Base-by-base conservation (phyloP, 1,140 invertebrate species). In the Drosophila arawakana region DNA sequence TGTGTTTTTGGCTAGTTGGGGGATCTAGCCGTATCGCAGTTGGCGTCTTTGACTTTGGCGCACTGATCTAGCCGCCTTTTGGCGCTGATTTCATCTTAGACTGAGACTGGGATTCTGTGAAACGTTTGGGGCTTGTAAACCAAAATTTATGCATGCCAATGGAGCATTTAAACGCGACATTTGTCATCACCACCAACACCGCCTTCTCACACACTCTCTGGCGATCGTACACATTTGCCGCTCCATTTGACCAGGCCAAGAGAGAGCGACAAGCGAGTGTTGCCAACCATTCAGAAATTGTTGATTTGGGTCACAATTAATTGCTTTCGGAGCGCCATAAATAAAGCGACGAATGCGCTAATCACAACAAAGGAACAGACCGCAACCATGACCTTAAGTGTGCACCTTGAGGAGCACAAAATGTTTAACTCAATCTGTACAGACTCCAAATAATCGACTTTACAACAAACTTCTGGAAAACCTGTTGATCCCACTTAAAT, bases 221-320 rank as follows among this genome's bases (percentile, higher is more conserved):
- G 68, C 58, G 60, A 85, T 84, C 81, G 81, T 55, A 67, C 55
- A 47, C 81, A 80, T 84, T 83, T 77, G 68, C 76, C 77, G 82
- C 68, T 47, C 70, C 79, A 86, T 86, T 88, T 80, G 76, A 80
- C 34, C 80, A 44, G 71, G 50, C 49, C 70, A 52, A 30, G 35
- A 18, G 35, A 65, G 39, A 11, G 21, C 8, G 54, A 34, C 58
- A 25, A 35, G n/a, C n/a, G 50, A 68, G 78, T 76, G 73, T 69
- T 81, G 73, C 69, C 70, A 72, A 65, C 72, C 67, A 78, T 76
- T 78, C 73, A 73, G 70, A 85, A 73, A 79, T 61, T 70, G 76
- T 85, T 81, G 78, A 90, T 90, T 90, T 82, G 81, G 82, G 82
- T 81, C 86, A 90, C 72, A 90, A 90, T 90, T 86, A 90, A 90